Percentiles rank a stretch among this genome's conserved stretches.
These are phyloP conservation scores for Triops cancriformis DNA, from an alignment of 1,140 invertebrate species.

Conservation along the genomic window DNA sequence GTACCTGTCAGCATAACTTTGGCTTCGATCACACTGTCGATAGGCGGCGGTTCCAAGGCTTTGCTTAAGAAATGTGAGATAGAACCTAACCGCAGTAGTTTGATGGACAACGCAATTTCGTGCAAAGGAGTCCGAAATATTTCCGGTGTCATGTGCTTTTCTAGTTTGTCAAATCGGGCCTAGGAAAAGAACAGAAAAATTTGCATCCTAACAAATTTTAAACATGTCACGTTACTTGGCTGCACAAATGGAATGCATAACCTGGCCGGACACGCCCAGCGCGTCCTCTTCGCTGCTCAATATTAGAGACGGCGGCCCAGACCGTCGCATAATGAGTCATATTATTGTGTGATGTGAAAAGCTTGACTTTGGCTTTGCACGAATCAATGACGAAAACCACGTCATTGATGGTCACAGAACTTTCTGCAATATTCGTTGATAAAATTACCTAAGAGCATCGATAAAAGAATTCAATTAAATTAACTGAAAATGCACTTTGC, in stretches of 20 bases:
- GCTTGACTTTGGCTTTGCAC: constrained; percentile 90
- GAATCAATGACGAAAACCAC: constrained; percentile 93
- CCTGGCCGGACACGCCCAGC: constrained; percentile 82
- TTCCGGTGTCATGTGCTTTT: constrained; percentile 87
- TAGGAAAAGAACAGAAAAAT: constrained; percentile 32
- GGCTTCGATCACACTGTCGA: constrained; percentile 47
- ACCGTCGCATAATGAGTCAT: constrained; percentile 90
- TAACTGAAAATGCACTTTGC: neutral
- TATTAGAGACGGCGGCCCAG: constrained; percentile 84
- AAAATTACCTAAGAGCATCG: constrained; percentile 58
- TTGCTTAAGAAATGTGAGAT: constrained; percentile 89
- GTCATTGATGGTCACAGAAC: constrained; percentile 93
- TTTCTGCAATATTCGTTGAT: constrained; percentile 87
- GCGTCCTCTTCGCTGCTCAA: constrained; percentile 81
- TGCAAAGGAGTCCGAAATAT: constrained; percentile 93
- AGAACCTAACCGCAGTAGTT: constrained; percentile 74
- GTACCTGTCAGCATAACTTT: constrained; percentile 39
- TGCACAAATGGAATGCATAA: constrained; percentile 82
- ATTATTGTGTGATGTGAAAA: constrained; percentile 91
- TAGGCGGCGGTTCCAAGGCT: constrained; percentile 85
- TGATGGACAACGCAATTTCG: constrained; percentile 74
- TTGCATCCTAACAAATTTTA: neutral
- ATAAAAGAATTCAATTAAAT: neutral
- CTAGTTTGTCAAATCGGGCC: constrained; percentile 61
- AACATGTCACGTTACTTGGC: constrained; percentile 41